These are phyloP conservation scores for Troglohyphantes excavatus DNA, from an alignment of 2,888 invertebrate species.

Conservation along the genomic window DNA sequence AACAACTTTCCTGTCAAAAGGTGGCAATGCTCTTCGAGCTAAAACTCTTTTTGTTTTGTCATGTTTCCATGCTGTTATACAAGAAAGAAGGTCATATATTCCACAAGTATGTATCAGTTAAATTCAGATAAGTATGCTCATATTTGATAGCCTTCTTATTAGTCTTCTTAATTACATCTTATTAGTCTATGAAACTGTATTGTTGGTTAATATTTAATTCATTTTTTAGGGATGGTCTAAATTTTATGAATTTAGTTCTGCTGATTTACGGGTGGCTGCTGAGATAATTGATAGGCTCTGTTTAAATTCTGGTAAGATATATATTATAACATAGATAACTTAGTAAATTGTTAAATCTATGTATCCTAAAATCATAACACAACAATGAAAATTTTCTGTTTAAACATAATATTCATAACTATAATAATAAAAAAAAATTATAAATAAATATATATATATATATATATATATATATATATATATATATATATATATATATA, in stretches of 20 bases:
- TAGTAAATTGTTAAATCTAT: no score
- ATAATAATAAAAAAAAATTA: no score
- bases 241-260: conserved; percentile 92
- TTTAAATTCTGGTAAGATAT: conserved; percentile 82
- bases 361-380: no score
- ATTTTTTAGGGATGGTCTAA: conserved; percentile 90
- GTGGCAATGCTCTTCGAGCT: conserved; percentile 79
- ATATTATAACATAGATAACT: no score
- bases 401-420: no score
- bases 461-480: no score
- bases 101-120: conserved; percentile 85
- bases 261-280: conserved; percentile 90
- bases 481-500: no score
- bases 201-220: background rate
- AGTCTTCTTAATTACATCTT: background rate
- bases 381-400: no score
- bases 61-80: conserved; percentile 93
- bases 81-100: conserved; percentile 94
- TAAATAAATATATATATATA: no score
- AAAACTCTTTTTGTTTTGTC: conserved; percentile 84
- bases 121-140: background rate
- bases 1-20: conserved; percentile 83
- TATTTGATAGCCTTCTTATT: no score
- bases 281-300: conserved; percentile 86
- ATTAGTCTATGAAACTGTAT: background rate